Percentiles rank a stretch among this genome's conserved stretches.
These are phyloP conservation scores for Phortica variegata DNA, from an alignment of 1,140 invertebrate species.

Conservation along the genomic window DNA sequence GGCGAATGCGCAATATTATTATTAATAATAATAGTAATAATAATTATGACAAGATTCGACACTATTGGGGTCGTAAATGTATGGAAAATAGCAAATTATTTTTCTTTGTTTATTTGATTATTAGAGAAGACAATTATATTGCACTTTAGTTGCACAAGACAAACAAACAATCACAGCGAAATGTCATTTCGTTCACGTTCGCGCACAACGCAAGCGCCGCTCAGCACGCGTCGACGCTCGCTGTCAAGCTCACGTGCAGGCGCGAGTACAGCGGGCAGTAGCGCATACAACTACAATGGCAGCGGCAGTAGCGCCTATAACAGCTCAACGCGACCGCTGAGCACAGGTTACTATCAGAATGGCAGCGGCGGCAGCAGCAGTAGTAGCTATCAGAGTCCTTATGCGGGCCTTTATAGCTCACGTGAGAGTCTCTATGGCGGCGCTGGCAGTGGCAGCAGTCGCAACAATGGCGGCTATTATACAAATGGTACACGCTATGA, in stretches of 20 bases:
- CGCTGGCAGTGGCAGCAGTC: conserved; percentile 6
- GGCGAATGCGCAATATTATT: conserved; percentile 13
- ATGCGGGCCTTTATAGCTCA: conserved; percentile 48
- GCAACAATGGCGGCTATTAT: conserved; percentile 22
- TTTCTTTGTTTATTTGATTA: not conserved
- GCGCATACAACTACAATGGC: conserved; percentile 39
- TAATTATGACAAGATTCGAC: conserved; percentile 17
- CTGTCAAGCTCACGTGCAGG: conserved; percentile 39
- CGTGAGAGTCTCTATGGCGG: conserved; percentile 47
- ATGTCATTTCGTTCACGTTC: conserved; percentile 57
- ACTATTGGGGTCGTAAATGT: conserved; percentile 18
- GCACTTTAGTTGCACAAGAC: conserved; percentile 7
- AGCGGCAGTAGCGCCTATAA: conserved; percentile 25
- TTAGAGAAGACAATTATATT: not conserved
- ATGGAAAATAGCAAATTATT: conserved; percentile 8
- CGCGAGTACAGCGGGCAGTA: not conserved
- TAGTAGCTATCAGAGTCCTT: conserved; percentile 47
- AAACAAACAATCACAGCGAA: conserved; percentile 17
- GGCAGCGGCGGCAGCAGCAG: no score
- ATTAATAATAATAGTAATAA: conserved; percentile 34
- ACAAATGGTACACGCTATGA: conserved; percentile 46
- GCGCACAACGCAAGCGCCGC: conserved; percentile 41
- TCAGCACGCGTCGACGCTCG: conserved; percentile 42
- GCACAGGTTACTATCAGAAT: conserved; percentile 39
- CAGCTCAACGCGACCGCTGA: conserved; percentile 29